Conservation (phyloP, 1,140 invertebrate genomes). For the Caerostris extrusa region DNA sequence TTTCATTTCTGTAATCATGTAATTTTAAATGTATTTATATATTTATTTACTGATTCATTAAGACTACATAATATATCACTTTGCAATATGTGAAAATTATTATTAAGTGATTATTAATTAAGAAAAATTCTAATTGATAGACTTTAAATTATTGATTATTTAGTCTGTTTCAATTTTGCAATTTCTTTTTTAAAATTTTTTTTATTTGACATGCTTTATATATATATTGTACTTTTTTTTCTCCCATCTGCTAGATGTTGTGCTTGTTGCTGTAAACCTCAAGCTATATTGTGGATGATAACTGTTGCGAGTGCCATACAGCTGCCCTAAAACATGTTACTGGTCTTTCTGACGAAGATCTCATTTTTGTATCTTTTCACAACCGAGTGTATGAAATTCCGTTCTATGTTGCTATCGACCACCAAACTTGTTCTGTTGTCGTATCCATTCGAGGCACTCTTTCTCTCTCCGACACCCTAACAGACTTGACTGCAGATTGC, state of each 20-base stretch:
- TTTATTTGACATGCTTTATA: background rate
- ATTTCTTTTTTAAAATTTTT: background rate
- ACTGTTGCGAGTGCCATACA: conserved; percentile 94
- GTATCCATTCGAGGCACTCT: conserved; percentile 93
- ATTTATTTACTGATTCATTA: too few species aligned
- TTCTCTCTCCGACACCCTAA: conserved; percentile 93
- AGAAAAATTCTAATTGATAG: too few species aligned
- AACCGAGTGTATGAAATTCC: conserved; percentile 94
- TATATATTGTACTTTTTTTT: background rate
- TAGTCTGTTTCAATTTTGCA: background rate
- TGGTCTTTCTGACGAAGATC: conserved; percentile 88
- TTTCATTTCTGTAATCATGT: too few species aligned
- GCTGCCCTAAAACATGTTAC: conserved; percentile 91
- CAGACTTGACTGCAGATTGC: conserved; percentile 91
- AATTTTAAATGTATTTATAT: too few species aligned
- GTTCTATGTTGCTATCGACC: conserved; percentile 93
- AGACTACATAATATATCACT: too few species aligned
- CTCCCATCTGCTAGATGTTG: conserved; percentile 80
- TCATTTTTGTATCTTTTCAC: conserved; percentile 92
- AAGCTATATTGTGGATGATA: conserved; percentile 89
- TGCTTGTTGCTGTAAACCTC: conserved; percentile 81
- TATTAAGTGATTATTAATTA: too few species aligned
- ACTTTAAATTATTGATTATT: too few species aligned
- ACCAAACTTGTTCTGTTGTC: conserved; percentile 90
- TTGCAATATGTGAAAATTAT: too few species aligned